These are phyloP conservation scores for Geodia barretti DNA, from an alignment of 37 sponge, comb jelly and placozoan genomes.

Conservation along the genomic window DNA sequence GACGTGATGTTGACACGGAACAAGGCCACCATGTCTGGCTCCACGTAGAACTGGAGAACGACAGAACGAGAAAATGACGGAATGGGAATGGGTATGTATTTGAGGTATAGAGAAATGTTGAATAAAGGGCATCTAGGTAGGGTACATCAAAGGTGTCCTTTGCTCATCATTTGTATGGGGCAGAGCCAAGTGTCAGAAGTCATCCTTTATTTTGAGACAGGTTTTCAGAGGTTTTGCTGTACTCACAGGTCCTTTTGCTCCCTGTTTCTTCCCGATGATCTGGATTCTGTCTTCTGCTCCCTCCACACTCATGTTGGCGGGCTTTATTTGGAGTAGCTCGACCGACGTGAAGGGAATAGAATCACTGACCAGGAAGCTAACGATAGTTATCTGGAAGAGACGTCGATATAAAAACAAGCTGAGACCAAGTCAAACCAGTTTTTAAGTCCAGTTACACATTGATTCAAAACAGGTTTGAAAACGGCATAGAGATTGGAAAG, in stretches of 20 bases:
- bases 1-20: constrained; percentile 60
- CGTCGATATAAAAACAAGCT: no score
- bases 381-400: constrained; percentile 23
- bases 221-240: neutral
- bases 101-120: no score
- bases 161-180: no score
- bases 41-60: constrained; percentile 25
- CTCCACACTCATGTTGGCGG: neutral
- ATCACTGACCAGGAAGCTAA: constrained; percentile 18
- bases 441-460: no score
- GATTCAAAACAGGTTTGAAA: no score
- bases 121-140: no score
- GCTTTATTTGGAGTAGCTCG: constrained; percentile 29
- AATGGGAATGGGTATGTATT: neutral
- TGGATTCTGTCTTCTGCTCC: neutral
- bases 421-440: no score
- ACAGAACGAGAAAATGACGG: neutral
- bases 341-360: constrained; percentile 24
- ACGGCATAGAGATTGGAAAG: no score
- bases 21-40: constrained; percentile 27
- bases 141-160: no score
- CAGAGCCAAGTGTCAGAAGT: no score
- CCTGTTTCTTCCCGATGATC: neutral
- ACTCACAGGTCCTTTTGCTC: neutral
- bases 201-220: neutral